Percentiles rank a stretch among this genome's conserved stretches.
Evolutionary conservation across 2,797 vertebrate genomes (phyloP).

Genomic region (Oryzias dopingdopingensis): DNA sequence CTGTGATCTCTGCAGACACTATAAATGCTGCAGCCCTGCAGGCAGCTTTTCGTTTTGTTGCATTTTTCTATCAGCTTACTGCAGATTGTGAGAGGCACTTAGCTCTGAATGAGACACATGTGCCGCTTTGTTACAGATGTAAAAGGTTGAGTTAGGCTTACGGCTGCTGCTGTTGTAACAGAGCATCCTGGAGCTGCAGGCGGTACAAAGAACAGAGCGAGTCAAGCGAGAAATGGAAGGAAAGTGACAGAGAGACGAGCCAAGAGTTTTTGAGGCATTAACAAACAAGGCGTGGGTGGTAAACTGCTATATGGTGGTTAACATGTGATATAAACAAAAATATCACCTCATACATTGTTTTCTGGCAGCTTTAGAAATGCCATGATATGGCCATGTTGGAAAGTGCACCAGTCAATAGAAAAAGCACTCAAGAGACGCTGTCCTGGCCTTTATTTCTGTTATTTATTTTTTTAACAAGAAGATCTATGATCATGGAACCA

Average conservation of each 20-base stretch:
- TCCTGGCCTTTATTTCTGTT: no score
- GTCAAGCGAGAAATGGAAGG: slow-evolving; percentile 33
- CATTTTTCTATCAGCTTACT: slow-evolving; percentile 74
- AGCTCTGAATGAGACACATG: slow-evolving; percentile 65
- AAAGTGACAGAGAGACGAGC: slow-evolving; percentile 40
- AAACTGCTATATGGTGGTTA: slow-evolving; percentile 6
- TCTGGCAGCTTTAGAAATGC: background rate
- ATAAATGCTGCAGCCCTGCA: slow-evolving; percentile 38
- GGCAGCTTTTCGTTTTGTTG: slow-evolving; percentile 44
- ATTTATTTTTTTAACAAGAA: no score
- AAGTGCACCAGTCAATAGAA: background rate
- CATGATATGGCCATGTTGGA: background rate
- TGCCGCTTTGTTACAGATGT: slow-evolving; percentile 71
- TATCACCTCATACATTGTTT: background rate
- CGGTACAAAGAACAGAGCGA: slow-evolving; percentile 30
- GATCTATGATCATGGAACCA: no score
- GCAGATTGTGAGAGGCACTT: slow-evolving; percentile 77
- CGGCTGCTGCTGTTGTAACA: slow-evolving; percentile 56
- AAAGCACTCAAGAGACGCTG: background rate
- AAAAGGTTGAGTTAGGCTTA: slow-evolving; percentile 81
- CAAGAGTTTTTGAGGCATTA: slow-evolving; percentile 39
- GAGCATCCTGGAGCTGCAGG: slow-evolving; percentile 43
- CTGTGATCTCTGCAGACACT: slow-evolving; percentile 44
- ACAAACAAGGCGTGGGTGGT: slow-evolving; percentile 7
- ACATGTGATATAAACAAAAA: background rate